Percentiles rank a stretch among this genome's conserved stretches.
Conservation (phyloP, 2,113 vertebrate species). For the Camarhynchus parvulus region DNA sequence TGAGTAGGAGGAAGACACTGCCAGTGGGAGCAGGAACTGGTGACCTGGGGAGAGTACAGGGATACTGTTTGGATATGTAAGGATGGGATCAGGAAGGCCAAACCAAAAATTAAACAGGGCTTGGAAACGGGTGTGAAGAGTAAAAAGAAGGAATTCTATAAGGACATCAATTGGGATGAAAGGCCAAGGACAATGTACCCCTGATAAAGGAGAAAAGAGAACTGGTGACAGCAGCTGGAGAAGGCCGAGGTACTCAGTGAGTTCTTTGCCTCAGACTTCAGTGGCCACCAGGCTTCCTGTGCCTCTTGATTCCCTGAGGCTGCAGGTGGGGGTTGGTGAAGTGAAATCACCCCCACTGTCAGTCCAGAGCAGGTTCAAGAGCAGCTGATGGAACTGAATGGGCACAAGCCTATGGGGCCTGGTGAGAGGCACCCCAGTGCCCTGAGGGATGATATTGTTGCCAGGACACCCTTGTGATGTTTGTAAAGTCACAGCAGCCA, state of each 20-base stretch:
- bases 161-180: neutral
- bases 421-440: neutral
- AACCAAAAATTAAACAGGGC: neutral
- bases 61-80: neutral
- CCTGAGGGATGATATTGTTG: too few relatives aligned
- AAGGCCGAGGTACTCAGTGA: neutral
- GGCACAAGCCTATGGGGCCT: neutral
- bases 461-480: neutral
- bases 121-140: neutral
- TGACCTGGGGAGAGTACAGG: neutral
- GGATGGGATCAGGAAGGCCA: neutral
- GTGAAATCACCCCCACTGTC: neutral
- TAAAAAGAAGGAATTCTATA: neutral
- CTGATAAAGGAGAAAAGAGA: neutral
- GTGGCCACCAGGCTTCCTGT: neutral
- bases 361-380: neutral
- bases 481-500: neutral
- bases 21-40: neutral
- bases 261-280: neutral
- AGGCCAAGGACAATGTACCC: neutral
- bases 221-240: rapidly evolving
- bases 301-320: neutral
- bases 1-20: neutral
- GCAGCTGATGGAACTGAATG: neutral
- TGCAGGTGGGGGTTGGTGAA: neutral